These are phyloP conservation scores for Dromaius novaehollandiae DNA, from an alignment of 2,113 vertebrate genomes.

Conservation along the genomic window DNA sequence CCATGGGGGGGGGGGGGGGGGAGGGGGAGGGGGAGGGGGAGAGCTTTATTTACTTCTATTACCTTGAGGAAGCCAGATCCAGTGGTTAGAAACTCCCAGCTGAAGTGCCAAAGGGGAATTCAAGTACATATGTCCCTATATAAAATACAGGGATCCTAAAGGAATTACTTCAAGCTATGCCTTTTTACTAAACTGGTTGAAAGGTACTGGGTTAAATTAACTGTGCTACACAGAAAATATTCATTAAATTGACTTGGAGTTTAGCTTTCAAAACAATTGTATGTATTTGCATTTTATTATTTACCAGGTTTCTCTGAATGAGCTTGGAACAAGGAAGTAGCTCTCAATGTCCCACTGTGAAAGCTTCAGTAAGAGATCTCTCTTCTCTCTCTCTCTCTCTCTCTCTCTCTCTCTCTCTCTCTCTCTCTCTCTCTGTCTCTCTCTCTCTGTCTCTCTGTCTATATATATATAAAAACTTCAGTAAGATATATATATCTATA, in stretches of 20 bases:
- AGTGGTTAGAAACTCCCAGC: neutral
- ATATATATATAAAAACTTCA: no score
- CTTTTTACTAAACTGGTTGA: neutral
- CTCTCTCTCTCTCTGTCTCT: no score
- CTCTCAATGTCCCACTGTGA: neutral
- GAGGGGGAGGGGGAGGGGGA: no score
- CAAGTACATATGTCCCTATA: neutral
- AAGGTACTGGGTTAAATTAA: neutral
- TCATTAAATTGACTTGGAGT: neutral
- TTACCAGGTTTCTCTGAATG: neutral
- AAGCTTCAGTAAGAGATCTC: neutral
- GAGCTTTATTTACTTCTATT: neutral
- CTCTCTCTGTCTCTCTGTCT: no score
- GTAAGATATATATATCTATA: no score
- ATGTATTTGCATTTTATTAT: neutral
- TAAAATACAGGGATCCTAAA: neutral
- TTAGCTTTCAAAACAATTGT: neutral
- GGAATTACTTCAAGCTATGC: neutral
- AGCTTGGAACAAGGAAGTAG: neutral
- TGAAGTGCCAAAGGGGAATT: neutral
- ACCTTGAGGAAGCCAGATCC: neutral
- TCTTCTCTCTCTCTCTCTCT: no score
- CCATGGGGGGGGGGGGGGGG: no score
- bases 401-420: no score
- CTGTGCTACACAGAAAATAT: neutral